A percentile compares a stretch with the other conserved stretches of the same genome.
phyloP scores from a whole-genome alignment of 2,888 invertebrate genomes.

The Himalopsyche kuldschensis region DNA sequence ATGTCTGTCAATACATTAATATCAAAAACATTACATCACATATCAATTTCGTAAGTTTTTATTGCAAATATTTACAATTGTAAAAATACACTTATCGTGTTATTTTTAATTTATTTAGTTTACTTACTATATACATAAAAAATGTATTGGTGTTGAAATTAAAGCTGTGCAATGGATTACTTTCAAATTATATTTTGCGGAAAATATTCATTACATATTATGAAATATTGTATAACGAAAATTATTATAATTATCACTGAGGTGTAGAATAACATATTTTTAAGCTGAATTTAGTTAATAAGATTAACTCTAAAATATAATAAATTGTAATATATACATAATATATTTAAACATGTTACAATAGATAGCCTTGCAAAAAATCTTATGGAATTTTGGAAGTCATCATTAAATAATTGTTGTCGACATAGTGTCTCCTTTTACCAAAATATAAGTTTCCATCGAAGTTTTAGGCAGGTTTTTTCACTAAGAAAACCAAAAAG shows the following conservation, averaged over 20 bases:
- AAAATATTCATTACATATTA: not conserved
- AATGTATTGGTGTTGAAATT: not conserved
- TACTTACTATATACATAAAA: not conserved
- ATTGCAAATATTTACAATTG: not conserved
- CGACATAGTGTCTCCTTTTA: too few species aligned
- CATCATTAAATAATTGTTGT: not conserved
- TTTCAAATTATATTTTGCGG: not conserved
- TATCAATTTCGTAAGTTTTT: not conserved
- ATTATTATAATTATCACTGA: not conserved
- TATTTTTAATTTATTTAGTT: not conserved
- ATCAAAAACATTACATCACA: not conserved
- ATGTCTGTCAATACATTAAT: too few species aligned
- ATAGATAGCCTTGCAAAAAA: conserved; percentile 1
- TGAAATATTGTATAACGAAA: not conserved
- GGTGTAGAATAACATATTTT: not conserved
- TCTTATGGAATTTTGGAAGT: not conserved
- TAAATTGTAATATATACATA: not conserved
- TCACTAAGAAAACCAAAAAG: too few species aligned
- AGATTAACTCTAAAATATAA: not conserved
- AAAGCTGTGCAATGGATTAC: not conserved
- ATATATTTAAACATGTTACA: not conserved
- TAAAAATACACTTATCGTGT: not conserved
- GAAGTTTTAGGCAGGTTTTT: too few species aligned
- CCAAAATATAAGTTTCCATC: too few species aligned
- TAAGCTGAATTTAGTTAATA: not conserved